Evolutionary conservation across 2,113 vertebrate species (phyloP).

Genomic region (Otocyon megalotis): DNA sequence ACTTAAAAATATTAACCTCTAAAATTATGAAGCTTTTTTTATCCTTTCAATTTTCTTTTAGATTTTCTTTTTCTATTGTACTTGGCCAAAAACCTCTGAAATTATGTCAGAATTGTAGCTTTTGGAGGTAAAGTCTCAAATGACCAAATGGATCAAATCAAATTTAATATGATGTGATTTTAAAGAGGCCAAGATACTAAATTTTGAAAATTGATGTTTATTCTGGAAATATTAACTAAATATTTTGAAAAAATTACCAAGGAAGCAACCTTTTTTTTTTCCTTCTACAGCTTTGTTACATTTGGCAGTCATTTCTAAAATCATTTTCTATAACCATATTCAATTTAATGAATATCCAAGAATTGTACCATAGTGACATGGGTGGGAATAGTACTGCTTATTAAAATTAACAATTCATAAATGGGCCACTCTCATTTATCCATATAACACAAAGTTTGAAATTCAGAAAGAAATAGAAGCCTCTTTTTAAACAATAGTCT

Average conservation of each 20-base stretch:
- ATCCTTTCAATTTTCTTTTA: constrained; percentile 62
- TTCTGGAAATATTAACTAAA: constrained; percentile 76
- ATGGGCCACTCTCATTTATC: constrained; percentile 23
- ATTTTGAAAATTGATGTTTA: constrained; percentile 76
- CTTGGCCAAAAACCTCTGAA: constrained; percentile 53
- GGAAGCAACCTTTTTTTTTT: constrained; percentile 60
- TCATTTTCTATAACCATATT: constrained; percentile 59
- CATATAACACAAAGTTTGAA: constrained; percentile 6
- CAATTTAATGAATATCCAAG: constrained; percentile 48
- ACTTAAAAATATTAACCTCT: constrained; percentile 52
- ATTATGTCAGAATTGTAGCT: constrained; percentile 71
- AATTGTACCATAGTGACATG: constrained; percentile 38
- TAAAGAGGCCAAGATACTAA: constrained; percentile 75
- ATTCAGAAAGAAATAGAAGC: constrained; percentile 13
- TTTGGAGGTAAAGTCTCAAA: constrained; percentile 72
- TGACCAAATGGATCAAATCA: constrained; percentile 72
- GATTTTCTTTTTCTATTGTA: constrained; percentile 59
- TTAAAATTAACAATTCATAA: constrained; percentile 48
- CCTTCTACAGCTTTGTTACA: constrained; percentile 58
- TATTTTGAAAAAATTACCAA: constrained; percentile 76
- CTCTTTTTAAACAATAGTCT: constrained; percentile 51
- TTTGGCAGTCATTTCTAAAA: constrained; percentile 72
- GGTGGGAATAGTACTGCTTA: constrained; percentile 7
- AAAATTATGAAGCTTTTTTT: constrained; percentile 36
- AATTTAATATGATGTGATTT: constrained; percentile 79